These are phyloP conservation scores for Parnassius apollo DNA, from an alignment of 2,888 invertebrate species.

Conservation along the genomic window DNA sequence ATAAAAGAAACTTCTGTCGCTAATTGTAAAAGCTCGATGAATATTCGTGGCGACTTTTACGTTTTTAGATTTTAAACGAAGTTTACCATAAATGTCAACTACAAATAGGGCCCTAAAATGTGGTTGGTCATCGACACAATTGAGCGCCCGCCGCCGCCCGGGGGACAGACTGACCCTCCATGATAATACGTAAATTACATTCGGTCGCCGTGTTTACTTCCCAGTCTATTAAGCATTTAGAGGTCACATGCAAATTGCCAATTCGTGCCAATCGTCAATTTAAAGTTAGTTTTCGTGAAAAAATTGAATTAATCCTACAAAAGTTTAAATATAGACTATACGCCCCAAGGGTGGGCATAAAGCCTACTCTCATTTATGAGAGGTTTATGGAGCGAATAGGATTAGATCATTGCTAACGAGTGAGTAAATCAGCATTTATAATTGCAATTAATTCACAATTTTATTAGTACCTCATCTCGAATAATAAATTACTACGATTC, in stretches of 20 bases:
- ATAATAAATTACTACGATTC: no score
- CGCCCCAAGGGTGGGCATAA: no score
- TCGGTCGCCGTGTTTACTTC: constrained; percentile 44
- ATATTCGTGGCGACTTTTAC: constrained; percentile 9
- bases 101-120: constrained; percentile 30
- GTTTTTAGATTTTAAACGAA: constrained; percentile 18
- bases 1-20: constrained; percentile 15
- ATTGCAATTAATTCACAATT: no score
- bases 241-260: constrained; percentile 33
- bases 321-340: no score
- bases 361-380: no score
- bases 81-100: constrained; percentile 19
- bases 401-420: no score
- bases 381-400: no score
- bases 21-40: constrained; percentile 15
- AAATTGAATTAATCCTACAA: no score
- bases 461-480: no score
- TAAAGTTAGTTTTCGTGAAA: not conserved
- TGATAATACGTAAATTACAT: constrained; percentile 52
- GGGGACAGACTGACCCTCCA: constrained; percentile 39
- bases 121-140: constrained; percentile 38
- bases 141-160: constrained; percentile 40
- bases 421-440: no score
- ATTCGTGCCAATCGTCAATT: constrained; percentile 32
- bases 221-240: constrained; percentile 43